Evolutionary conservation across 1,140 invertebrate genomes (phyloP), one percentile per base, ranked within the genome.

Genomic region (Heliconius himera): DNA sequence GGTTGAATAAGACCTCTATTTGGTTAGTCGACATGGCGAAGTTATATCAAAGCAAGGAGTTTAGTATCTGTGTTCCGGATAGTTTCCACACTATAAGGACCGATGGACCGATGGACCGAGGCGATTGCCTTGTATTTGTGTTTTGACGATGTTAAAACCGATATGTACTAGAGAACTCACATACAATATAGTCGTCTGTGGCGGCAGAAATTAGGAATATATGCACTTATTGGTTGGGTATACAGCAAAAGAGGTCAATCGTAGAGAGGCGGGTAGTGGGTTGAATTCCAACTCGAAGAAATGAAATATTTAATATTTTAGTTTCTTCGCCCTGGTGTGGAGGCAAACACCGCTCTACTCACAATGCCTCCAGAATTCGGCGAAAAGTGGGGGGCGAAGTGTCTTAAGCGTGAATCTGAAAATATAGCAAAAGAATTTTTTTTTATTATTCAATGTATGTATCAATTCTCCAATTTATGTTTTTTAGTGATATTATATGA

Each of bases 71-170:
- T 74, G 83, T 86, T 84, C 84, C 85, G 82, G 82, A 82, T 83
- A 85, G 84, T 87, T 89, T 87, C 87, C 84, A 84, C 49, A 70
- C 78, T 46, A 82, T 85, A 85, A 83, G 81, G 78, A 77, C 83
- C 87, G 84, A 87, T 88, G 81, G 79, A 76, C 83, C 87, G 84
- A 87, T 88, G 82, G 83, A 83, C 85, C 83, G 82, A 75, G 82
- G 82, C 82, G 82, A 86, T 86, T 87, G 84, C 84, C 83, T 86
- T 26, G 83, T 83, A 86, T 88, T 89, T 86, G 83, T 88, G 85
- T 86, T 85, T 46, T 77, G 74, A 80, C 75, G 26, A 76, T 76
- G 46, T 79, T 60, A 79, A 60, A 75, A 56, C 18, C 74, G 54
- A 75, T n/a, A 75, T 66, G 22, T 13, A 16, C 60, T 29, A 5